Conservation (phyloP, 2,888 invertebrate species). For the Formica aserva region DNA sequence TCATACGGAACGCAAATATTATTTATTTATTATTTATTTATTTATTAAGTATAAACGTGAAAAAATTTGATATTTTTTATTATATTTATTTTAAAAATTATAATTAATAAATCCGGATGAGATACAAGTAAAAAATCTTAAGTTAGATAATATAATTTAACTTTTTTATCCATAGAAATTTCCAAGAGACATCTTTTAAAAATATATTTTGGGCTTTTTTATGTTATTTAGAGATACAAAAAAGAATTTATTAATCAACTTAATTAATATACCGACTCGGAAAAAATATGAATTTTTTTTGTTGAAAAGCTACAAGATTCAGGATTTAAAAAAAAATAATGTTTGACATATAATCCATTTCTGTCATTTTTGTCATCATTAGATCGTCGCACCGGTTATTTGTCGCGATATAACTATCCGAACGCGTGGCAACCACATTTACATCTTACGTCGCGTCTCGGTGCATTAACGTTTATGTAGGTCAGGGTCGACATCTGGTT, state of each 20-base stretch:
- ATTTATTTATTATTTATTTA: too few relatives aligned
- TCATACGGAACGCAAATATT: too few relatives aligned
- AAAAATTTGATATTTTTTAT: too few relatives aligned
- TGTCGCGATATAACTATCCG: constrained; percentile 22
- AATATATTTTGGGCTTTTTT: background rate
- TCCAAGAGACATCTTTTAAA: background rate
- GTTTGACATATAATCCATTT: background rate
- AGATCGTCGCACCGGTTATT: constrained; percentile 34
- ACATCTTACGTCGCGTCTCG: constrained; percentile 67
- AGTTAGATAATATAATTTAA: background rate
- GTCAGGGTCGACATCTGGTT: constrained; percentile 83
- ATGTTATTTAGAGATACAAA: background rate
- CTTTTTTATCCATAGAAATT: constrained; percentile 4
- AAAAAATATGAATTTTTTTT: constrained; percentile 1
- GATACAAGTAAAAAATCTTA: background rate
- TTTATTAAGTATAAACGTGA: too few relatives aligned
- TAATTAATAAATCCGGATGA: background rate
- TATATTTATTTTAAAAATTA: too few relatives aligned
- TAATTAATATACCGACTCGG: background rate
- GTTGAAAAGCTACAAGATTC: background rate
- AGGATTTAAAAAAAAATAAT: background rate
- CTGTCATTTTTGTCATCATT: background rate
- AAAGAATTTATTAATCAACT: background rate
- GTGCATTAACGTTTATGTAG: constrained; percentile 81
- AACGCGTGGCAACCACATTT: constrained; percentile 64